These are phyloP conservation scores for Aphrocallistes beatrix DNA, from an alignment of 37 sponge, comb jelly and placozoan species.

Conservation along the genomic window DNA sequence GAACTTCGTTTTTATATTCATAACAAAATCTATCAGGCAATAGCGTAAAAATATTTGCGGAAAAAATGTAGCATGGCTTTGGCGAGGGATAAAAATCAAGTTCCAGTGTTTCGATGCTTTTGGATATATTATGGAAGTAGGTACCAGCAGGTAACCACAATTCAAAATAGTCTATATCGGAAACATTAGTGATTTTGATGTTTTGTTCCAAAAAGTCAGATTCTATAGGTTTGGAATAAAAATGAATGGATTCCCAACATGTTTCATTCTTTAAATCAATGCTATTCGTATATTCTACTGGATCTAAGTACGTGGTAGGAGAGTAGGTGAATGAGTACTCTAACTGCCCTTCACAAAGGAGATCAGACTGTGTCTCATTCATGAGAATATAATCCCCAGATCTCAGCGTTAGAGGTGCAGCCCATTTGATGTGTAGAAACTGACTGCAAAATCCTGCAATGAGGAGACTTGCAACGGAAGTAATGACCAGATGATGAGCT, in stretches of 20 bases:
- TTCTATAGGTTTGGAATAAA: neutral
- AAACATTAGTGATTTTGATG: neutral
- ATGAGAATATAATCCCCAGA: neutral
- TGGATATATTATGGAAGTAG: neutral
- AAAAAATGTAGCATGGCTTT: neutral
- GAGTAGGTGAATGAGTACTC: neutral
- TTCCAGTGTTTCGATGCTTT: neutral
- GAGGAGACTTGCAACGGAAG: neutral
- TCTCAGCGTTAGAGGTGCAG: neutral
- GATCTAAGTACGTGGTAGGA: neutral
- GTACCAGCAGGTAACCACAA: neutral
- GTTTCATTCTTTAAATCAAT: neutral
- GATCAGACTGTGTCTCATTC: neutral
- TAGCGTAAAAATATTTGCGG: neutral
- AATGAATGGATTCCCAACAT: neutral
- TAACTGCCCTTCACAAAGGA: neutral
- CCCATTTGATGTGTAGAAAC: neutral
- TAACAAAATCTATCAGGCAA: neutral
- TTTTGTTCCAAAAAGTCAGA: neutral
- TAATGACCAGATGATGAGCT: neutral
- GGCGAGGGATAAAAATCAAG: neutral
- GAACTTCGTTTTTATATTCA: neutral
- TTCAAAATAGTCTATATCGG: neutral
- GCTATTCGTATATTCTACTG: neutral
- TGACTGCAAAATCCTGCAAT: neutral